Conservation (phyloP, 2,888 invertebrate genomes). For the Ecliptopera silaceata region DNA sequence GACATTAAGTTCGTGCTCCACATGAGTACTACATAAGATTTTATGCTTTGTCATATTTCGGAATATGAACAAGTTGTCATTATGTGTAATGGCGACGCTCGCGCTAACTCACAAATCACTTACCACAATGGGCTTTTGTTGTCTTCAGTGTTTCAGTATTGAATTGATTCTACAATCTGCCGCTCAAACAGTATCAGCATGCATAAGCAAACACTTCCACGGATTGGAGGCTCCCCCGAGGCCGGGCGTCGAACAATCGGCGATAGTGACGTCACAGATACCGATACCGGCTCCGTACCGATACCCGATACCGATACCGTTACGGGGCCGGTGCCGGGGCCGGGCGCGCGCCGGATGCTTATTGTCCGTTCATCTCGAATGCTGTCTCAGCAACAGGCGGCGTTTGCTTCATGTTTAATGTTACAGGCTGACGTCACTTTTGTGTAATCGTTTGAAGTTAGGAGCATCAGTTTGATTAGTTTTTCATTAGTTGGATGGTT, state of each 20-base stretch:
- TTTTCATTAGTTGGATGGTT: background rate
- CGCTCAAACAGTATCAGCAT: constrained; percentile 13
- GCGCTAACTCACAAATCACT: background rate
- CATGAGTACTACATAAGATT: background rate
- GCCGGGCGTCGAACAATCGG: constrained; percentile 7
- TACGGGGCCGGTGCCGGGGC: background rate
- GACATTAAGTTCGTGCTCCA: background rate
- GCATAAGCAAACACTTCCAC: constrained; percentile 18
- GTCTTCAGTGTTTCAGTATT: background rate
- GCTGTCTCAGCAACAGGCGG: constrained; percentile 34
- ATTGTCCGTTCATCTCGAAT: constrained; percentile 32
- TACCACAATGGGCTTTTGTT: background rate
- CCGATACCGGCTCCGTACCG: no score
- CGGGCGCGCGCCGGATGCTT: constrained; percentile 20
- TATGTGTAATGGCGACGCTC: background rate
- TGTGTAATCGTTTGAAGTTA: background rate
- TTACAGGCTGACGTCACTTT: constrained; percentile 1
- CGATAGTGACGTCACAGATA: background rate
- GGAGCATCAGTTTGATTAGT: background rate
- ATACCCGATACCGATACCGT: background rate
- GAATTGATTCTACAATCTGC: background rate
- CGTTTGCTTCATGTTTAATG: constrained; percentile 15
- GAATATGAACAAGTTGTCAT: background rate
- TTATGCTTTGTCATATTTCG: background rate
- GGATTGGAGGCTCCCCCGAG: constrained; percentile 4